Evolutionary conservation across 2,113 vertebrate genomes (phyloP), one percentile per base, ranked within the genome.

Genomic region (Nibea coibor): DNA sequence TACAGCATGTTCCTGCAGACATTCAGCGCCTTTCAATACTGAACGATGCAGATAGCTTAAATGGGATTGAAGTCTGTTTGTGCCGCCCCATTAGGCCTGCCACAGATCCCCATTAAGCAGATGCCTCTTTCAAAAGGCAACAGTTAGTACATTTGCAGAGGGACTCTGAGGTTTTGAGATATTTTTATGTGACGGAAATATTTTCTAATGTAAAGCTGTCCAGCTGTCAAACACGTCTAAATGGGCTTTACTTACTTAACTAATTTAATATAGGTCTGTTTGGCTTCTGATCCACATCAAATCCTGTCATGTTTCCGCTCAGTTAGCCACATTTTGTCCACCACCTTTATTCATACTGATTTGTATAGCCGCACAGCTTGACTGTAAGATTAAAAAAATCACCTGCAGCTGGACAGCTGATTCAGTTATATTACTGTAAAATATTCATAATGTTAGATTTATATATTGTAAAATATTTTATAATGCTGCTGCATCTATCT

Each of bases 51-150:
- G 87, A 86, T 81, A 68, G 72, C 75, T 85, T 83, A 84, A 91
- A 89, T 88, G 78, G 81, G 87, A 88, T 84, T 84, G 82, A 84
- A 88, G 90, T 85, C 53, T 84, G 83, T 89, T 90, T 86, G 85
- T 81, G 80, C 80, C 63, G 58, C 87, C 64, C 75, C 84, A 86
- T 86, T 88, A 90, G 86, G 82, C 76, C 68, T 82, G 69, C 83
- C 83, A 75, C 82, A 72, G 88, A 86, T 89, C 81, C 78, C 65
- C 77, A 85, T 90, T 89, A 85, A 72, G 76, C 83, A 87, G 84
- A 89, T 84, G 86, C 81, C 81, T 85, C 80, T 83, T 80, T 88
- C 53, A 65, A 68, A 90, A 87, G 31, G 86, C 77, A 83, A 78
- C 77, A 72, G 74, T 87, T 80, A 73, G 78, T 50, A 76, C 72